phyloP scores from a whole-genome alignment of 2,113 vertebrate genomes.

The Mellivora capensis region DNA sequence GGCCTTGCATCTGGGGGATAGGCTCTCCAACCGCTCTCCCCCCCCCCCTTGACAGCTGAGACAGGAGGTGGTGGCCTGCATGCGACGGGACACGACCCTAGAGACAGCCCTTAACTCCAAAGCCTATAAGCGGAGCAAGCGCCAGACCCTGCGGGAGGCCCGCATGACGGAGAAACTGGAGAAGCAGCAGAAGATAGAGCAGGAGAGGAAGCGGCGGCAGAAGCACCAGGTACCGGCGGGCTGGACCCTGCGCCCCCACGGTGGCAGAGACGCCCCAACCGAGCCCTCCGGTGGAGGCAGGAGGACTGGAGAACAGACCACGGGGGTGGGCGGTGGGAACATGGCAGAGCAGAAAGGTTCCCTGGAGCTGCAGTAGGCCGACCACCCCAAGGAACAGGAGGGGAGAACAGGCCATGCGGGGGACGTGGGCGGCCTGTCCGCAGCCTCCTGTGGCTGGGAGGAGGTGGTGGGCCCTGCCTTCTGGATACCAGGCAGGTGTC shows the following conservation, averaged over 20 bases:
- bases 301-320: not conserved
- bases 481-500: not conserved
- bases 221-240: slow-evolving; percentile 92
- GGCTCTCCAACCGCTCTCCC: not conserved
- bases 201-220: slow-evolving; percentile 97
- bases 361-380: rapidly evolving
- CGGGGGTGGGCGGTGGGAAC: rapidly evolving
- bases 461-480: not conserved
- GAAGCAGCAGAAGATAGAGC: slow-evolving; percentile 99
- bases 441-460: not conserved
- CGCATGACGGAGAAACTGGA: slow-evolving; percentile 99
- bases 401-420: not conserved
- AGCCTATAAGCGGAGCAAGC: slow-evolving; percentile 97
- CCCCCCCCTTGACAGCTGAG: slow-evolving; percentile 84
- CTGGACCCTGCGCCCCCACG: rapidly evolving
- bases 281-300: not conserved
- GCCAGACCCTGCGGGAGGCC: slow-evolving; percentile 95
- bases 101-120: slow-evolving; percentile 98
- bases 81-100: slow-evolving; percentile 96
- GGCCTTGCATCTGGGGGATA: not conserved
- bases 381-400: not conserved
- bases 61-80: slow-evolving; percentile 97
- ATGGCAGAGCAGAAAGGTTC: not conserved
- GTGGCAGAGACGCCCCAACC: not conserved
- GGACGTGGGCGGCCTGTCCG: not conserved